phyloP scores from a whole-genome alignment of 2,113 vertebrate species.

The Crocuta crocuta region DNA sequence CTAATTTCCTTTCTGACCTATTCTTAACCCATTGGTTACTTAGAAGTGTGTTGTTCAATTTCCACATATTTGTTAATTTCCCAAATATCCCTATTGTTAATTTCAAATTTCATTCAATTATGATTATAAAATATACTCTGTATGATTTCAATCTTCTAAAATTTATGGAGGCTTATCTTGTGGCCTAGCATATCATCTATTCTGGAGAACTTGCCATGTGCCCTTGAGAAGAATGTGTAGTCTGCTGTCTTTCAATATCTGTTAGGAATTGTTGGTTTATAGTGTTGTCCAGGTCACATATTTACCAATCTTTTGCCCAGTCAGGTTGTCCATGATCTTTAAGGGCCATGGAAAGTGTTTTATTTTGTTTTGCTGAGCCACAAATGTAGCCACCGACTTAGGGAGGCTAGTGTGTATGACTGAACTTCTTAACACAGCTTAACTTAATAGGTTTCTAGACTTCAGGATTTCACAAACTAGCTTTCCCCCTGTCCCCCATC shows the following conservation, averaged over 20 bases:
- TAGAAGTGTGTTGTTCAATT: background rate
- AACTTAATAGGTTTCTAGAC: background rate
- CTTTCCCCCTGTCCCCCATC: too few relatives aligned
- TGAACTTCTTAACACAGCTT: background rate
- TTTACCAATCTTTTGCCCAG: background rate
- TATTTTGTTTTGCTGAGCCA: background rate
- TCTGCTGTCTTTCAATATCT: background rate
- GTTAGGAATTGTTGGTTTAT: background rate
- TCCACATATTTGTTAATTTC: background rate
- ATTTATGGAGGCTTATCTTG: background rate
- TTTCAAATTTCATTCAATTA: background rate
- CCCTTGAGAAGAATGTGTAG: background rate
- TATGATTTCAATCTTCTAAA: background rate
- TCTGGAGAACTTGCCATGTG: background rate
- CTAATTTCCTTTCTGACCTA: background rate
- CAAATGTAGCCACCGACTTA: background rate
- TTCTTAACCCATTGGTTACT: background rate
- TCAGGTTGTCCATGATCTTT: background rate
- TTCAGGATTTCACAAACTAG: background rate
- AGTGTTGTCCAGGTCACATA: background rate
- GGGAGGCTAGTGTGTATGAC: background rate
- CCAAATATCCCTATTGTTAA: background rate
- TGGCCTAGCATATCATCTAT: background rate
- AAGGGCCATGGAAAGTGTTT: background rate
- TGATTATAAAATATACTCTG: background rate